phyloP scores from a whole-genome alignment of 92 coral and sea anemone species.

The Epizoanthus illoricatus region DNA sequence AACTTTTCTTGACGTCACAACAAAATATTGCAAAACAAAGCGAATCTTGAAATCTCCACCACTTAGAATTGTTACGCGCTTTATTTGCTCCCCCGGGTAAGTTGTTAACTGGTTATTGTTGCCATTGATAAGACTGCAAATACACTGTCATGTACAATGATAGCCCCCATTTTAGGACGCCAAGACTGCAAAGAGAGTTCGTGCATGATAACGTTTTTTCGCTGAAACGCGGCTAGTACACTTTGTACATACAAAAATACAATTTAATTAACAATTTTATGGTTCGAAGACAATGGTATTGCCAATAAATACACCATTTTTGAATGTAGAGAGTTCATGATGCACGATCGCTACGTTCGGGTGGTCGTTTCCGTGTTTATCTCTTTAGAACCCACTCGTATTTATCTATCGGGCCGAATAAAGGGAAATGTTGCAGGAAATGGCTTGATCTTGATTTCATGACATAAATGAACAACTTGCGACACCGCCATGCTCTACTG shows the following conservation, averaged over 20 bases:
- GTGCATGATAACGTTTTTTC: background rate
- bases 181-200: background rate
- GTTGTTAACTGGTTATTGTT: background rate
- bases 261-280: background rate
- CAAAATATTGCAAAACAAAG: background rate
- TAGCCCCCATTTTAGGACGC: background rate
- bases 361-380: background rate
- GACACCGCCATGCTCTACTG: too few species aligned
- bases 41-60: background rate
- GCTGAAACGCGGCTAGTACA: background rate
- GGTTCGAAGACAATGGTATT: background rate
- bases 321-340: too few species aligned
- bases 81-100: background rate
- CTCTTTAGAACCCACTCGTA: background rate
- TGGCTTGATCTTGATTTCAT: background rate
- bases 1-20: background rate
- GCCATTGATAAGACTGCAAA: background rate
- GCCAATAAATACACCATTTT: background rate
- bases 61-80: background rate
- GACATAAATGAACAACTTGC: background rate
- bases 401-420: background rate
- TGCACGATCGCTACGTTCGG: background rate
- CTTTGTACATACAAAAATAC: conserved; percentile 9
- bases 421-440: conserved; percentile 4
- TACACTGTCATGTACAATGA: background rate